Evolutionary conservation across 2,113 vertebrate genomes (phyloP).

Genomic region (Trematocara macrostoma): DNA sequence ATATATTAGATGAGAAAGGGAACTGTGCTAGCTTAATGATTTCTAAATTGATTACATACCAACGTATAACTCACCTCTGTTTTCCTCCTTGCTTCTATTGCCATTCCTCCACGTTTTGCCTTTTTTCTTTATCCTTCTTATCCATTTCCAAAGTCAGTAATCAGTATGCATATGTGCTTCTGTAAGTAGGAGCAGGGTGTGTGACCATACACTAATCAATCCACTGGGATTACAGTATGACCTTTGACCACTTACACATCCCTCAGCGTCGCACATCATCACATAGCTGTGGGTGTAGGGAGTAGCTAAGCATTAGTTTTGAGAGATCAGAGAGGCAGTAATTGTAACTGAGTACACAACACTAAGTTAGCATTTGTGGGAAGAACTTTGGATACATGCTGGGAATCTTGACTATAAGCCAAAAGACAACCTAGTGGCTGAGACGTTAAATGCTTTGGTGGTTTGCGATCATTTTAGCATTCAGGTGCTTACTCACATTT

Average conservation of each 20-base stretch:
- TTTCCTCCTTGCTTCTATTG: background rate
- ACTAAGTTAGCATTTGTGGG: background rate
- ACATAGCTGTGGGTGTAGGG: background rate
- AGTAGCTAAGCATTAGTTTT: background rate
- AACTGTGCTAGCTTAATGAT: constrained; percentile 5
- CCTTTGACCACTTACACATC: constrained; percentile 27
- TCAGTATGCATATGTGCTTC: constrained; percentile 34
- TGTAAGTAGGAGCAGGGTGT: background rate
- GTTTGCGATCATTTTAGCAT: constrained; percentile 26
- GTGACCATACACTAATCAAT: constrained; percentile 58
- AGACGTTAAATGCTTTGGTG: background rate
- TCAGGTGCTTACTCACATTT: constrained; percentile 18
- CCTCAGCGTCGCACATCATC: background rate
- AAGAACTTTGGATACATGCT: background rate
- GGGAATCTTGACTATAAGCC: background rate
- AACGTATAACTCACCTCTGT: background rate
- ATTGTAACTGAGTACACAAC: background rate
- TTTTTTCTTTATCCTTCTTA: constrained; percentile 17
- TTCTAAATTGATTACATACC: constrained; percentile 32
- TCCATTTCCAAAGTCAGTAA: constrained; percentile 45
- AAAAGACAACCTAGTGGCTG: background rate
- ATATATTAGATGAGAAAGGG: background rate
- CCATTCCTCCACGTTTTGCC: background rate
- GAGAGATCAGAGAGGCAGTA: background rate
- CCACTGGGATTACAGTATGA: constrained; percentile 23